These are phyloP conservation scores for Glossosoma conforme DNA, from an alignment of 1,140 invertebrate species.

Conservation along the genomic window DNA sequence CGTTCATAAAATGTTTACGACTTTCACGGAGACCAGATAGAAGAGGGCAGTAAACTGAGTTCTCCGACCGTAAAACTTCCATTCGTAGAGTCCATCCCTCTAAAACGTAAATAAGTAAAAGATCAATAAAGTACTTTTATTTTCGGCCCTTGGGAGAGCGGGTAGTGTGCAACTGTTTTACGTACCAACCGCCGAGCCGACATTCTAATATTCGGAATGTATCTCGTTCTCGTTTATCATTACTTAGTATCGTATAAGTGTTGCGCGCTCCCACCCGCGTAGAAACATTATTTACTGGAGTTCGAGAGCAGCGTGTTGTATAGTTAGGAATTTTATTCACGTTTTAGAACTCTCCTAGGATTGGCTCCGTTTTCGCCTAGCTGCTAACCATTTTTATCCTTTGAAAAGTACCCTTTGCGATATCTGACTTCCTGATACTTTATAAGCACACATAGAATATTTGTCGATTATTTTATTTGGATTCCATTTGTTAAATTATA, in stretches of 20 bases:
- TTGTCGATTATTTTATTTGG: too few species aligned
- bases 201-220: neutral
- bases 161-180: conserved; percentile 3
- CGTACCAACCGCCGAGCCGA: neutral
- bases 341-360: neutral
- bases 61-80: neutral
- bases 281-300: neutral
- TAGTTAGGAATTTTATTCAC: conserved; percentile 3
- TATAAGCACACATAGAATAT: too few species aligned
- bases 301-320: neutral
- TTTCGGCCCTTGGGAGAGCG: conserved; percentile 1
- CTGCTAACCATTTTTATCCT: neutral
- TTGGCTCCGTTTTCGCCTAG: conserved; percentile 1
- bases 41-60: neutral
- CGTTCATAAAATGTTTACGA: neutral
- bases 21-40: neutral
- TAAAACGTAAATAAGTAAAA: neutral
- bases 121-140: conserved; percentile 3
- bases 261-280: neutral
- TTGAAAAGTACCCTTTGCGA: neutral
- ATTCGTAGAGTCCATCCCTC: neutral
- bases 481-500: too few species aligned
- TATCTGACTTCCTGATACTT: neutral
- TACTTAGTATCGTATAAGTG: neutral
- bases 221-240: conserved; percentile 1